Percentiles rank a stretch among this genome's conserved stretches.
Conservation (phyloP, 2,797 vertebrate species). For the Harpagifer antarcticus region DNA sequence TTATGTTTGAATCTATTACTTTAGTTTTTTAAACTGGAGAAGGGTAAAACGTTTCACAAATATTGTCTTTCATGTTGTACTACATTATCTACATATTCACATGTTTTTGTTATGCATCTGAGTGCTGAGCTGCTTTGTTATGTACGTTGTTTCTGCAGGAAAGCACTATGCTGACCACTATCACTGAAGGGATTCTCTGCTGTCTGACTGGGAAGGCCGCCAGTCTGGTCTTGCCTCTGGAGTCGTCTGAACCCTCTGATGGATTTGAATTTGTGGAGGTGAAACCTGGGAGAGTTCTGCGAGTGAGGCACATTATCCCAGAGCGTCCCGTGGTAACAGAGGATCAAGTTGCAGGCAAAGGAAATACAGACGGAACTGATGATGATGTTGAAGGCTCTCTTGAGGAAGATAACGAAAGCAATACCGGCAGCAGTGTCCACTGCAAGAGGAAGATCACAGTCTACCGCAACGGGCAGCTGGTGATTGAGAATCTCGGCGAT, state of each 20-base stretch:
- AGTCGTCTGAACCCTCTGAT: conserved; percentile 88
- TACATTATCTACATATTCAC: not conserved
- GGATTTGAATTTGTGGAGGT: conserved; percentile 96
- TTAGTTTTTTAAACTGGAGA: not conserved
- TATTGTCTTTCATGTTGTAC: not conserved
- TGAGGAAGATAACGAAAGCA: conserved; percentile 27
- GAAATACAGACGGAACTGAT: conserved; percentile 11
- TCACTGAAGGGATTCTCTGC: conserved; percentile 94
- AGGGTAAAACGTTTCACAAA: not conserved
- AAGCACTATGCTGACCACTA: conserved; percentile 92
- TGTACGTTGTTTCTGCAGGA: conserved; percentile 54
- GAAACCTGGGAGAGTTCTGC: conserved; percentile 92
- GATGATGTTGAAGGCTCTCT: conserved; percentile 19
- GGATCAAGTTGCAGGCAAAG: conserved; percentile 38
- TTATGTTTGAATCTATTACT: conserved; percentile 8
- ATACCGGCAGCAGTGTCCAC: conserved; percentile 81
- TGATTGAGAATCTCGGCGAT: conserved; percentile 95
- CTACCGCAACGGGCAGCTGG: conserved; percentile 94
- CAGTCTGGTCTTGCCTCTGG: conserved; percentile 90
- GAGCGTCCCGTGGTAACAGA: conserved; percentile 62
- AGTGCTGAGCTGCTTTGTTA: conserved; percentile 26
- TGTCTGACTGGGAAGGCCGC: conserved; percentile 92
- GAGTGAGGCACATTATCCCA: conserved; percentile 89
- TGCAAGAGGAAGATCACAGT: conserved; percentile 95
- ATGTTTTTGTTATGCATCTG: not conserved